Evolutionary conservation across 2,888 invertebrate genomes (phyloP).

Genomic region (Caenorhabditis panamensis): DNA sequence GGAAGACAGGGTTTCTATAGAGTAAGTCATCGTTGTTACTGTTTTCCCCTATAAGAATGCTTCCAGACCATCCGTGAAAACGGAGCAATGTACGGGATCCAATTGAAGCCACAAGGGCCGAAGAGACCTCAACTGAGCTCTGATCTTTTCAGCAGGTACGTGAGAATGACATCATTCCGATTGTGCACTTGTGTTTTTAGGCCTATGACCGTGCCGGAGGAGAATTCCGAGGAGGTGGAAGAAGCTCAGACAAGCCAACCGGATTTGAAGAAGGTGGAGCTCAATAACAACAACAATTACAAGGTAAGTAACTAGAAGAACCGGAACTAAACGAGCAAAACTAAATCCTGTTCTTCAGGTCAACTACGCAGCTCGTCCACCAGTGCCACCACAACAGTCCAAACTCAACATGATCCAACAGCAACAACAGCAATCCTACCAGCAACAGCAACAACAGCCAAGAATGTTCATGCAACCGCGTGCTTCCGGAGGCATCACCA

Average conservation of each 20-base stretch:
- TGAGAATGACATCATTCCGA: not conserved
- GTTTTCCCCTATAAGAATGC: not conserved
- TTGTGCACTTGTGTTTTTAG: not conserved
- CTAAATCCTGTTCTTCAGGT: slow-evolving; percentile 21
- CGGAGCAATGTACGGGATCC: slow-evolving; percentile 75
- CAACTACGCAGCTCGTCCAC: slow-evolving; percentile 50
- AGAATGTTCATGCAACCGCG: slow-evolving; percentile 46
- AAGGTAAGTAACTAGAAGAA: slow-evolving; percentile 19
- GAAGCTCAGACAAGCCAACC: slow-evolving; percentile 50
- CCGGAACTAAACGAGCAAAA: not conserved
- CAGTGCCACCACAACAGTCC: slow-evolving; percentile 44
- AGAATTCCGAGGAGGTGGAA: slow-evolving; percentile 49
- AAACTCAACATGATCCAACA: slow-evolving; percentile 20
- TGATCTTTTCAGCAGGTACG: slow-evolving; percentile 63
- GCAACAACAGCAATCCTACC: slow-evolving; percentile 6
- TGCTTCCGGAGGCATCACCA: slow-evolving; percentile 52
- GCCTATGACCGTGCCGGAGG: slow-evolving; percentile 61
- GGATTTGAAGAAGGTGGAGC: slow-evolving; percentile 35
- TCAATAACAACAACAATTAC: slow-evolving; percentile 56
- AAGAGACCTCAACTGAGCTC: slow-evolving; percentile 69
- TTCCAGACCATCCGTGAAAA: slow-evolving; percentile 77
- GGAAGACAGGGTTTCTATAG: slow-evolving; percentile 80
- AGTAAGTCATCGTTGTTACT: slow-evolving; percentile 58
- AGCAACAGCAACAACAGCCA: slow-evolving; percentile 28
- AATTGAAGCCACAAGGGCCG: slow-evolving; percentile 74